Conservation (phyloP, 92 coral and sea anemone species). For the Epizoanthus illoricatus region DNA sequence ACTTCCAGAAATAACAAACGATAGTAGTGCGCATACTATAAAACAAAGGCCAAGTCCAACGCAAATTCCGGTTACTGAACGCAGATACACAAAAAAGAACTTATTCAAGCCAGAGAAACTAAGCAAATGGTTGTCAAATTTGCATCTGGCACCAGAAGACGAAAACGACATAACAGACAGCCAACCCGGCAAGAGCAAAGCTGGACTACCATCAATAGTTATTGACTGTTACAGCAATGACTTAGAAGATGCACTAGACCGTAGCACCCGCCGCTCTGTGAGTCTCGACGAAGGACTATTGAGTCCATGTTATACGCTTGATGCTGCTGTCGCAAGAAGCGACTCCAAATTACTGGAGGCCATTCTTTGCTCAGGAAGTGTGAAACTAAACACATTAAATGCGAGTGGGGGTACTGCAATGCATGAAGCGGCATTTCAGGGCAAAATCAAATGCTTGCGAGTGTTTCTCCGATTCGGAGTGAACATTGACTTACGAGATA, state of each 20-base stretch:
- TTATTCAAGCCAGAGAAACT: conserved; percentile 2
- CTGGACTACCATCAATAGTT: conserved; percentile 21
- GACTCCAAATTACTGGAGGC: conserved; percentile 62
- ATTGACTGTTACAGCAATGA: conserved; percentile 16
- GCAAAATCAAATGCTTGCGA: conserved; percentile 66
- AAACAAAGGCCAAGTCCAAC: neutral
- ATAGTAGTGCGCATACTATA: neutral
- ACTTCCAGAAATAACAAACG: conserved; percentile 10
- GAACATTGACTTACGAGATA: conserved; percentile 62
- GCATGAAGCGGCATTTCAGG: conserved; percentile 90
- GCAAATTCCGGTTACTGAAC: conserved; percentile 2
- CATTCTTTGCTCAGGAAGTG: conserved; percentile 68
- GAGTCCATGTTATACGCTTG: conserved; percentile 71
- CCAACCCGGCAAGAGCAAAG: neutral
- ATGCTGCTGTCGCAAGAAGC: conserved; percentile 80
- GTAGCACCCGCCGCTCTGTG: neutral
- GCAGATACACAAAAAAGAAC: conserved; percentile 15
- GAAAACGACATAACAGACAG: neutral
- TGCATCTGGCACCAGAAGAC: conserved; percentile 28
- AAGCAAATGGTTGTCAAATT: conserved; percentile 28
- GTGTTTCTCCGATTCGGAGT: conserved; percentile 76
- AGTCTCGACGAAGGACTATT: conserved; percentile 52
- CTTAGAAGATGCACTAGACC: neutral
- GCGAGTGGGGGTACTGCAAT: conserved; percentile 87
- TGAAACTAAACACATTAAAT: conserved; percentile 56